Evolutionary conservation across 2,797 vertebrate species (phyloP), one percentile per base, ranked within the genome.

Genomic region (Neopelma chrysocephalum): DNA sequence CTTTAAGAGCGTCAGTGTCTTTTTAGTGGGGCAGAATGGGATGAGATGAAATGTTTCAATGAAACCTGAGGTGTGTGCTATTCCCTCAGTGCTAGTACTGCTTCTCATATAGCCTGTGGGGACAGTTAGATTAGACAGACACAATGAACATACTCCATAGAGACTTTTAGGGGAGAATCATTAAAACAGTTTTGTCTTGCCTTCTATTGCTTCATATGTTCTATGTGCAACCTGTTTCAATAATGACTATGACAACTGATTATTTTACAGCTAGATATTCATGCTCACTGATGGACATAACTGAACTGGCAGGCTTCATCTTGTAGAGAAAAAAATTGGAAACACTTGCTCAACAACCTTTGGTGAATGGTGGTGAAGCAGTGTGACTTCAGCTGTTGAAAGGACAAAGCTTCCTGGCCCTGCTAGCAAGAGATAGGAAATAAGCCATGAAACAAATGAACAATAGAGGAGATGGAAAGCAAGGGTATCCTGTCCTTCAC

Each of bases 361-460:
- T 91, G 86, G 88, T 94, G 91, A 83, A 32, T 0, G 0, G 23
- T 91, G 89, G 91, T 72, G 82, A 90, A 82, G 40, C 48, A 4
- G 47, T 11, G 34, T 89, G 82, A 64, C 93, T 94, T 86, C 88
- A 97, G 90, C 91, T 93, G 82, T 51, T 83, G 64, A 77, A 77
- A 76, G 84, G 82, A 94, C 90, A 92, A 94, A 96, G 77, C 96
- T 96, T 87, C 45, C 48, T 79, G 87, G 77, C 69, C 83, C 88
- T 96, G 91, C 79, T 86, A 72, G 58, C 36, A 68, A 94, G 91
- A 96, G 96, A 97, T 96, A 97, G 95, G 97, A 97, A 95, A 94
- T 91, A 94, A 97, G 94, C 94, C 95, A 95, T 84, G 89, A 95
- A 96, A 91, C 61, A 96, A 96, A 95, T 93, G 95, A 96, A 79